Evolutionary conservation across 2,113 vertebrate genomes (phyloP).

Genomic region (Sakesphorus luctuosus): DNA sequence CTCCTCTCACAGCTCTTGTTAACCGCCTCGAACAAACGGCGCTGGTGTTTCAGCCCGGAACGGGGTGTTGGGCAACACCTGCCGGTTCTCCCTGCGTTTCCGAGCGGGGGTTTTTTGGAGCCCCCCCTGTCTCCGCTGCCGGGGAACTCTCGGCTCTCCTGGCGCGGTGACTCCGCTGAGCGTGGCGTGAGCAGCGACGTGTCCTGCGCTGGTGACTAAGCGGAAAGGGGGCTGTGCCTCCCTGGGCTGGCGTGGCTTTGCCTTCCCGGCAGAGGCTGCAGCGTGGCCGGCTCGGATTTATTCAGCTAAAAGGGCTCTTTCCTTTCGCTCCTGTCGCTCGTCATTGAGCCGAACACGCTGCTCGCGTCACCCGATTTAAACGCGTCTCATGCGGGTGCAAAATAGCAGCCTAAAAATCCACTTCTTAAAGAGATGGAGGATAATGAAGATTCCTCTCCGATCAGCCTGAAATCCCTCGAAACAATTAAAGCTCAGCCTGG

Average conservation of each 20-base stretch:
- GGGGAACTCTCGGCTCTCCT: not conserved
- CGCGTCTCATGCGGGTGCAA: not conserved
- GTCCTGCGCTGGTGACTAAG: not conserved
- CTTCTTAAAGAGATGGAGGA: not conserved
- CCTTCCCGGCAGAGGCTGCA: not conserved
- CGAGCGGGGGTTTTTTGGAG: not conserved
- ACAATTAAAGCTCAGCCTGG: not conserved
- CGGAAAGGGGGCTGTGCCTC: not conserved
- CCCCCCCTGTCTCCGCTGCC: not conserved
- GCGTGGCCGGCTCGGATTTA: accelerated
- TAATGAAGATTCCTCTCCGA: not conserved
- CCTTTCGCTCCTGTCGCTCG: not conserved
- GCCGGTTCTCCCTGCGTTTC: accelerated
- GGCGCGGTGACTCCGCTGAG: not conserved
- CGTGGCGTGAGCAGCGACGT: not conserved
- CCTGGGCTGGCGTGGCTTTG: not conserved
- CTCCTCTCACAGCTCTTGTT: not conserved
- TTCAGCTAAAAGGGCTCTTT: not conserved
- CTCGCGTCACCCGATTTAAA: not conserved
- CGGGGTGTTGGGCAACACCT: accelerated
- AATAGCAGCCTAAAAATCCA: not conserved
- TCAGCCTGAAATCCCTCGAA: not conserved
- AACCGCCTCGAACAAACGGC: accelerated
- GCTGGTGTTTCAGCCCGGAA: not conserved
- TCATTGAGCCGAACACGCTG: accelerated